Base-by-base conservation (phyloP, 2,888 invertebrate species). In the Leptinotarsa juncta region DNA sequence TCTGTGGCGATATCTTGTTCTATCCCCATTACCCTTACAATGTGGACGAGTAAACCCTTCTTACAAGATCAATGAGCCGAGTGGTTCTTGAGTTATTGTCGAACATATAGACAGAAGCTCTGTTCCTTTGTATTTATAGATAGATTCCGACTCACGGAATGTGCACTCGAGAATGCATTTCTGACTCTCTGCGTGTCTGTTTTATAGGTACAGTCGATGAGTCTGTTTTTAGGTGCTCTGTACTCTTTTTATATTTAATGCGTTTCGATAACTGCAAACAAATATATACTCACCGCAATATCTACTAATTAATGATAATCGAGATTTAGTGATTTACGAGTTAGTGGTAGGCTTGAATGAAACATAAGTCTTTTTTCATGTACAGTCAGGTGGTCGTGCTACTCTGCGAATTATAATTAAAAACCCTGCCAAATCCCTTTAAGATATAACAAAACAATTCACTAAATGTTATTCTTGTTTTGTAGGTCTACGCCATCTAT, bases 91-190 rank as follows among this genome's bases (percentile, higher is more conserved):
- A 62, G 62, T 62, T 62, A 62, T 62, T 16, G 42, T 5, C 42
- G 62, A 26, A n/a, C 32, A 5, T 62, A 62, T 42, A 62, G 62
- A 62, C 62, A 62, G 62, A 62, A 62, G 62, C 32, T 26, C 62
- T 62, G 10, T 62, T 62, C 14, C 62, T 62, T 32, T 62, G 32
- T 62, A 62, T 62, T 62, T 62, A 62, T 62, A 62, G 62, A 62
- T 62, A 32, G 62, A 62, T 62, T 62, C 62, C 62, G 42, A 32
- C 62, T 62, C 42, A 62, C 62, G 20, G 32, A 62, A 62, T 62
- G 62, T 62, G 62, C 62, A 62, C 62, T 62, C 62, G 62, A 62
- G 57, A 57, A 57, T 57, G 57, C 57, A 57, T 57, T 23, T 57
- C 57, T 57, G 23, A 23, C 23, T 12, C 20, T 57, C 23, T 57